Evolutionary conservation across 2,888 invertebrate species (phyloP).

Genomic region (Troglohyphantes excavatus): DNA sequence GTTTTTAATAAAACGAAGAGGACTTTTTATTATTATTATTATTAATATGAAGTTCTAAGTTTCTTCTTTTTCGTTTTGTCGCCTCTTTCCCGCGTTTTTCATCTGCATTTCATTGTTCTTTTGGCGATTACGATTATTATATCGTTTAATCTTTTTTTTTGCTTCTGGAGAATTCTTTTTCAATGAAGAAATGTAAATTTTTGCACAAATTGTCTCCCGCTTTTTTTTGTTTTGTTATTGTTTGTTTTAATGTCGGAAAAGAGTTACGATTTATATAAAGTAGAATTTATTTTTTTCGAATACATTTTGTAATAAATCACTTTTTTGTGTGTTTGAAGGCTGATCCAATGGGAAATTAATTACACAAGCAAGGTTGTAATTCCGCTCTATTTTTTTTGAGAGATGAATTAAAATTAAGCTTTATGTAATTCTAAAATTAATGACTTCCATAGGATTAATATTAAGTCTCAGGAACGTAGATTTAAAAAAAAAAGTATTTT

Average conservation of each 20-base stretch:
- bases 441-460: slow-evolving; percentile 25
- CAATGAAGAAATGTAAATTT: slow-evolving; percentile 38
- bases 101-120: too few species aligned
- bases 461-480: too few species aligned
- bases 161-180: slow-evolving; percentile 29
- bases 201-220: slow-evolving; percentile 18
- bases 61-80: slow-evolving; percentile 60
- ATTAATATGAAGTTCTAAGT: slow-evolving; percentile 50
- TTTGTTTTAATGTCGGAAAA: too few species aligned
- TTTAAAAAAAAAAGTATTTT: too few species aligned
- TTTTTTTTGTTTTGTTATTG: slow-evolving; percentile 25
- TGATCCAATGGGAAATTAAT: slow-evolving; percentile 44
- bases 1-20: slow-evolving; percentile 50
- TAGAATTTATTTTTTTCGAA: slow-evolving; percentile 34
- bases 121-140: slow-evolving; percentile 71
- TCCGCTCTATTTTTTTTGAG: neutral
- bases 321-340: neutral
- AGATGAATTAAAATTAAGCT: neutral
- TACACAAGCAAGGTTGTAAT: neutral
- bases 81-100: slow-evolving; percentile 35
- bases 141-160: slow-evolving; percentile 38
- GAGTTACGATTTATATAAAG: slow-evolving; percentile 4
- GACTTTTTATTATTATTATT: too few species aligned
- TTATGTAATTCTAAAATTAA: slow-evolving; percentile 28
- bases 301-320: slow-evolving; percentile 56